Conservation (phyloP, 2,888 invertebrate species). For the Shargacucullia verbasci region DNA sequence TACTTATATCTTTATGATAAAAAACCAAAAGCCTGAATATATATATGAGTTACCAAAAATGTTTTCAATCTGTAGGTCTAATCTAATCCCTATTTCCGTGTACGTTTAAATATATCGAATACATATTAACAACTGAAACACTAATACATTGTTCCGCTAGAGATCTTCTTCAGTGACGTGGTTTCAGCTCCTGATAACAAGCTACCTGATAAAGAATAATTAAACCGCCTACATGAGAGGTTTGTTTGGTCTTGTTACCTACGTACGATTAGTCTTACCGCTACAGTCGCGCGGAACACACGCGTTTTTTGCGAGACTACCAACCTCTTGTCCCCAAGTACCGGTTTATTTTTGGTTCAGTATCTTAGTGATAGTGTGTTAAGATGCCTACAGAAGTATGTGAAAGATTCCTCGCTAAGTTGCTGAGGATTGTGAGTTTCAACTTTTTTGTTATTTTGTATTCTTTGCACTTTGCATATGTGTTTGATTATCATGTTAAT, state of each 20-base stretch:
- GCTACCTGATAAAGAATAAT: constrained; percentile 50
- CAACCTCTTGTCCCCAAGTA: constrained; percentile 33
- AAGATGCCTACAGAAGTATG: constrained; percentile 75
- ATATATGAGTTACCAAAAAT: constrained; percentile 7
- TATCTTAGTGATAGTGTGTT: constrained; percentile 45
- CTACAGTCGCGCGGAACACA: constrained; percentile 28
- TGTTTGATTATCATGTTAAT: not conserved
- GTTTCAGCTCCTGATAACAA: constrained; percentile 47
- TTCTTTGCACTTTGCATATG: too few relatives aligned
- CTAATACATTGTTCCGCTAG: constrained; percentile 32
- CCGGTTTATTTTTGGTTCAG: constrained; percentile 31
- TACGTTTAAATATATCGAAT: constrained; percentile 15
- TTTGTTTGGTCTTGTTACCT: too few relatives aligned
- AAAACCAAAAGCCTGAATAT: constrained; percentile 17
- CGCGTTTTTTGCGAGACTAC: constrained; percentile 20
- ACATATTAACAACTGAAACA: constrained; percentile 8
- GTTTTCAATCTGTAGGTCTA: constrained; percentile 30
- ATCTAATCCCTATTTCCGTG: constrained; percentile 43
- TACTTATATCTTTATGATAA: constrained; percentile 19
- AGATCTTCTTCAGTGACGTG: constrained; percentile 39
- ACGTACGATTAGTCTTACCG: constrained; percentile 44
- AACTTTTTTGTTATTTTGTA: constrained; percentile 14
- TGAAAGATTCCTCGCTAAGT: constrained; percentile 71
- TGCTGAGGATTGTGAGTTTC: constrained; percentile 72
- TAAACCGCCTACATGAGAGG: constrained; percentile 37